Evolutionary conservation across 2,888 invertebrate species (phyloP).

Genomic region (Andrena haemorrhoa): DNA sequence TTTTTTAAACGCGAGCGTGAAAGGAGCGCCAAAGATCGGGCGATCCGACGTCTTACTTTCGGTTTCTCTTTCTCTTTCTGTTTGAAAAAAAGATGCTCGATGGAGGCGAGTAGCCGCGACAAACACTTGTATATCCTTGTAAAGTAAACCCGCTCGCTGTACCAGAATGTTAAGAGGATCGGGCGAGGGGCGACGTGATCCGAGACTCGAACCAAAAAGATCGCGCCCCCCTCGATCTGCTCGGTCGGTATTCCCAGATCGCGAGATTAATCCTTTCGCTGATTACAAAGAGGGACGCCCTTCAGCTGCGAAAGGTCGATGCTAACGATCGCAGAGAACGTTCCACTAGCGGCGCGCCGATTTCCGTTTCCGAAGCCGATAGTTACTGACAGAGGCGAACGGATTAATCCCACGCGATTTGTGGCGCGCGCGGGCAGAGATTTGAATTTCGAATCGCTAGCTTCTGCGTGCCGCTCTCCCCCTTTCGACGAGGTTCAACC

Average conservation of each 20-base stretch:
- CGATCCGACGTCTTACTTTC: slow-evolving; percentile 17
- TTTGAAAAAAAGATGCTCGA: slow-evolving; percentile 12
- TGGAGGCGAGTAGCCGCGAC: slow-evolving; percentile 31
- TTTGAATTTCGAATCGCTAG: background rate
- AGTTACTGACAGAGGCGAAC: slow-evolving; percentile 7
- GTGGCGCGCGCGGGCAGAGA: slow-evolving; percentile 11
- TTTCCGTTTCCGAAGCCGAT: background rate
- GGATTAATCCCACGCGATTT: slow-evolving; percentile 32
- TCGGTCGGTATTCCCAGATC: slow-evolving; percentile 28
- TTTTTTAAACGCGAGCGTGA: background rate
- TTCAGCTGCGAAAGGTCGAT: slow-evolving; percentile 15
- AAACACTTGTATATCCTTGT: slow-evolving; percentile 54
- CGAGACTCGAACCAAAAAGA: background rate
- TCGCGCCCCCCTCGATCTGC: background rate
- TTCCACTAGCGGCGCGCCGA: background rate
- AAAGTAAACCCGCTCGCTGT: slow-evolving; percentile 47
- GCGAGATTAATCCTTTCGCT: slow-evolving; percentile 37
- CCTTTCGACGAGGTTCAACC: no score
- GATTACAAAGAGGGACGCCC: background rate
- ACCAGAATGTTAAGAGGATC: slow-evolving; percentile 13
- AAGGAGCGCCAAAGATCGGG: slow-evolving; percentile 31
- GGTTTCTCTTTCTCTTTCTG: slow-evolving; percentile 2
- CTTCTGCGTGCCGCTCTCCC: no score
- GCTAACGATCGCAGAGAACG: background rate
- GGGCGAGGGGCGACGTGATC: background rate